Evolutionary conservation across 2,113 vertebrate species (phyloP).

Genomic region (Pseudorectes ferrugineus): DNA sequence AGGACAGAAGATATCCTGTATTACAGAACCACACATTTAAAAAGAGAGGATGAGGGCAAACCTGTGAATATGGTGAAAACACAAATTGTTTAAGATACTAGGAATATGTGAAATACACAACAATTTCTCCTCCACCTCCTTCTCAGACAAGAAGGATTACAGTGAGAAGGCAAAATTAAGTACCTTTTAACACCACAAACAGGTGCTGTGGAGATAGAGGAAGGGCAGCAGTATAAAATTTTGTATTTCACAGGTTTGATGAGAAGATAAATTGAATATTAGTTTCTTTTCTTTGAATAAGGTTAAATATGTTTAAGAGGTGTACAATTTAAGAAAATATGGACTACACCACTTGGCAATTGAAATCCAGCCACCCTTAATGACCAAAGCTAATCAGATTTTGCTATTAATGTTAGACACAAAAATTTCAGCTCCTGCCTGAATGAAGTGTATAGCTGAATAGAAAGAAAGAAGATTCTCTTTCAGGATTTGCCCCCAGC

Average conservation of each 20-base stretch:
- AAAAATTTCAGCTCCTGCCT: constrained; percentile 13
- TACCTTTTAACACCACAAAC: neutral
- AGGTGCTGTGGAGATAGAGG: neutral
- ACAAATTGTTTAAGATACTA: neutral
- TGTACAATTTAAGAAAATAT: neutral
- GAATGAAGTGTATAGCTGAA: constrained; percentile 4
- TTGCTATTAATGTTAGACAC: constrained; percentile 17
- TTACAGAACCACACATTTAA: neutral
- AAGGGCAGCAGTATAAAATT: neutral
- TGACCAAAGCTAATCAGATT: constrained; percentile 32
- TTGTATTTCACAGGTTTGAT: neutral
- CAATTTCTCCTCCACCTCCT: neutral
- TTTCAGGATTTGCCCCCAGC: constrained; percentile 18
- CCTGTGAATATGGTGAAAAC: constrained; percentile 16
- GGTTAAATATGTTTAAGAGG: neutral
- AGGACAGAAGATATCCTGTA: neutral
- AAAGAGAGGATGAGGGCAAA: neutral
- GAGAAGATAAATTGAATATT: neutral
- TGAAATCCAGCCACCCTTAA: constrained; percentile 41
- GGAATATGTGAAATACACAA: neutral
- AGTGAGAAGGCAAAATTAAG: neutral
- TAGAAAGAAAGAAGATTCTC: constrained; percentile 10
- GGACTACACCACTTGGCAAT: neutral
- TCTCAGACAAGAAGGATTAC: constrained; percentile 14
- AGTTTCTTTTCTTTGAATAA: neutral